Evolutionary conservation across 2,888 invertebrate species (phyloP), one percentile per base, ranked within the genome.

Genomic region (Drosophila acutilabella): DNA sequence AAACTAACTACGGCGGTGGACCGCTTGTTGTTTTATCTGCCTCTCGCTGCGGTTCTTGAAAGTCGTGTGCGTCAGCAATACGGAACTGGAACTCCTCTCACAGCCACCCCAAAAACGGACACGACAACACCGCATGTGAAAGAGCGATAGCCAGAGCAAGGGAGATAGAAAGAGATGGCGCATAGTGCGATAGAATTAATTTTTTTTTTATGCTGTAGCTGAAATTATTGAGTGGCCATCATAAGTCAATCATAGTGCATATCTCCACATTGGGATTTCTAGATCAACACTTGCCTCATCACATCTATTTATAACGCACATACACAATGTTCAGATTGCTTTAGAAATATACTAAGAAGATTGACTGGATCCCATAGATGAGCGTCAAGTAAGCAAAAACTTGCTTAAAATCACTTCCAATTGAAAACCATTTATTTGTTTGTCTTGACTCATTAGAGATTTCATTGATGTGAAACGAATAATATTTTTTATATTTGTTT

Each of bases 71-170:
- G 66, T 77, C 74, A 74, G 62, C 66, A 77, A 60, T 64, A 59
- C 74, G 74, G 74, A 74, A 74, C 72, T 74, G 66, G 52, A 74
- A 77, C 74, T 76, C 62, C 77, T 44, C 23, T 48, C 36, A 26
- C 58, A 54, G 51, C 53, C 45, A 44, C 44, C 42, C 41, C 44
- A 42, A 20, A 20, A 18, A 14, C 41, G 44, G 42, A 33, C 40
- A 52, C 26, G 56, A 53, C 44, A 65, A 26, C 40, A 58, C 38
- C 38, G 30, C 59, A 8, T 60, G 52, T 14, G 8, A 36, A 38
- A n/a, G 16, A 20, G 20, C 5, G 11, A n/a, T 20, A 1, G 8
- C 20, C 1, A 30, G 16, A 10, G 48, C 4, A 11, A 3, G 38
- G 0, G 7, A 20, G 13, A 3, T 5, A 30, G 4, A 7, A 13